Base-by-base conservation (phyloP, 2,797 vertebrate genomes). In the Fistularia commersonii region DNA sequence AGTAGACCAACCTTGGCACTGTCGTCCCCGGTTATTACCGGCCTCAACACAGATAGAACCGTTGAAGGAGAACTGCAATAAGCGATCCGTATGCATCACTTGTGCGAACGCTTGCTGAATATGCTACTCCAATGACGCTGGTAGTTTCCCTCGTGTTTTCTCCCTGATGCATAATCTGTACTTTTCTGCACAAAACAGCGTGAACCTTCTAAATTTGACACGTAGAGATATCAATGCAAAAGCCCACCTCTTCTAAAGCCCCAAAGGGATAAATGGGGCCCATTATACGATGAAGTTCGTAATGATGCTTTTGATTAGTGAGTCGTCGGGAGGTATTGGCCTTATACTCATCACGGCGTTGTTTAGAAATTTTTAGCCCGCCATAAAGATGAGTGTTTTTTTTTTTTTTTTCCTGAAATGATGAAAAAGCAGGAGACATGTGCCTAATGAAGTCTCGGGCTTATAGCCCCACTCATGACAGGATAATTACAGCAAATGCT, bases 401-500 rank as follows among this genome's bases (percentile, higher is more conserved):
- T 65, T 42, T 42, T 51, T 51, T 40, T 51, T 33, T 8, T 14
- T 4, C 8, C 14, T 54, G 57, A 69, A 79, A 76, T 84, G 82
- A 85, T 80, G 69, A 85, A 87, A 85, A 87, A 80, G 80, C 66
- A 75, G 71, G 56, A 76, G 76, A 74, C 72, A 77, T 71, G 74
- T 67, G 77, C 73, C 74, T 87, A 88, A 90, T 88, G 85, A 90
- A 87, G 74, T 82, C 71, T 72, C 67, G 47, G 77, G 83, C 80
- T 82, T 83, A 76, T 76, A 84, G 85, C 71, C 71, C 69, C 74
- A 76, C 83, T 86, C 82, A 76, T 84, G 84, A 90, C 87, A 87
- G 81, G 78, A 83, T 89, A 89, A 91, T 90, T 89, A 90, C 73
- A 68, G 59, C 80, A 81, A 88, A 88, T 75, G 74, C 85, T 87